phyloP scores from a whole-genome alignment of 2,113 vertebrate genomes.

The Phyllostomus hastatus region DNA sequence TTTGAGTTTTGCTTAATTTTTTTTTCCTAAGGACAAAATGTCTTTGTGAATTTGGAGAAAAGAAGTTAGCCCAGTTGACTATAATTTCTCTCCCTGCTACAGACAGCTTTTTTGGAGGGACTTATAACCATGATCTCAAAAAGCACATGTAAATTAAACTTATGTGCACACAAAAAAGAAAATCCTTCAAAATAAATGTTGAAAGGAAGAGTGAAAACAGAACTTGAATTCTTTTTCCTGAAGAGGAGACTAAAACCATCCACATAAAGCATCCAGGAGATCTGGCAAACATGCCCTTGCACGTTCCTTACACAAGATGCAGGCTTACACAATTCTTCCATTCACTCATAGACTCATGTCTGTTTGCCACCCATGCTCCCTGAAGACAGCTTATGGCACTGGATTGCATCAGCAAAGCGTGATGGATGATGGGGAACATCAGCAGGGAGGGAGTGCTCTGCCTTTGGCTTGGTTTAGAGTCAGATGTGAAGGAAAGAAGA shows the following conservation, averaged over 20 bases:
- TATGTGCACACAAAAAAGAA: not conserved
- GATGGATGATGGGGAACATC: conserved; percentile 58
- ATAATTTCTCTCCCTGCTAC: not conserved
- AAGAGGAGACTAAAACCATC: conserved; percentile 29
- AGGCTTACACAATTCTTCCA: conserved; percentile 63
- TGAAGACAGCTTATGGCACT: conserved; percentile 45
- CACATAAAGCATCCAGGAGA: not conserved
- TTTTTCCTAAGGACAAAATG: not conserved
- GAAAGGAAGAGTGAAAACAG: conserved; percentile 11
- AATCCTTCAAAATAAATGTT: not conserved
- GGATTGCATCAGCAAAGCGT: conserved; percentile 3
- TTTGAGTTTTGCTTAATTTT: not conserved
- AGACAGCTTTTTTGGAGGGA: not conserved
- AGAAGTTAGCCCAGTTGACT: not conserved
- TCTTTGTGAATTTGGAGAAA: not conserved
- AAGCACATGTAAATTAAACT: not conserved
- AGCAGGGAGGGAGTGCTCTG: conserved; percentile 14
- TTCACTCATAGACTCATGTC: conserved; percentile 44
- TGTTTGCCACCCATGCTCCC: conserved; percentile 58
- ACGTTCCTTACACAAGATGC: conserved; percentile 6
- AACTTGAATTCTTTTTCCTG: not conserved
- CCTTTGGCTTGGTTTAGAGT: conserved; percentile 45
- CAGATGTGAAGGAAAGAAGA: conserved; percentile 63
- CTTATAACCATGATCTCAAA: conserved; percentile 35
- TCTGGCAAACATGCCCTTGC: conserved; percentile 40